Percentiles rank a stretch among this genome's conserved stretches.
Evolutionary conservation across 2,797 vertebrate species (phyloP).

Genomic region (Nannoperca obscura): DNA sequence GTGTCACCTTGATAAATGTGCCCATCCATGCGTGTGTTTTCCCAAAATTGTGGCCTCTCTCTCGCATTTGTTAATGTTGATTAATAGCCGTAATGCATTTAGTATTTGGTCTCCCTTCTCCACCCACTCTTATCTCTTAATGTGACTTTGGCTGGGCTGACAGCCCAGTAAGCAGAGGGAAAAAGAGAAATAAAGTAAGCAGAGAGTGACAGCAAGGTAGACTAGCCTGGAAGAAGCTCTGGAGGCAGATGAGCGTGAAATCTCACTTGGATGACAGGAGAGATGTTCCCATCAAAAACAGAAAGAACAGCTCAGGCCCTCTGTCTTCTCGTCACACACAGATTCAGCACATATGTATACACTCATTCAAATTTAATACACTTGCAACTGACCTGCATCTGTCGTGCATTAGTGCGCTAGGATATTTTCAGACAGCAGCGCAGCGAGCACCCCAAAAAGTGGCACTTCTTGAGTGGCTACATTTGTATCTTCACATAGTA

Average conservation of each 20-base stretch:
- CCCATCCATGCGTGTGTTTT: conserved; percentile 67
- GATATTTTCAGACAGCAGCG: conserved; percentile 23
- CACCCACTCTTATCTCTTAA: conserved; percentile 82
- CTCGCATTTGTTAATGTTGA: conserved; percentile 81
- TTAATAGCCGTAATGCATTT: conserved; percentile 83
- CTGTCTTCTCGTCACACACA: conserved; percentile 47
- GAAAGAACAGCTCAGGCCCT: conserved; percentile 52
- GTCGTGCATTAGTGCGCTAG: conserved; percentile 7
- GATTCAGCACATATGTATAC: conserved; percentile 20
- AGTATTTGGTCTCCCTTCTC: conserved; percentile 79
- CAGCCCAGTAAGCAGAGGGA: conserved; percentile 76
- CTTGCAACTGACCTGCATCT: conserved; percentile 28
- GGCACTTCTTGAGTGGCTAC: conserved; percentile 1
- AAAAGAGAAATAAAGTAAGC: conserved; percentile 70
- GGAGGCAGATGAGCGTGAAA: conserved; percentile 75
- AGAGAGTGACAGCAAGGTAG: conserved; percentile 61
- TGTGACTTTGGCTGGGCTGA: conserved; percentile 80
- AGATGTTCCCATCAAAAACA: conserved; percentile 71
- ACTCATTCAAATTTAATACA: conserved; percentile 40
- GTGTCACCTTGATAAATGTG: conserved; percentile 83
- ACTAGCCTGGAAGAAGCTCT: conserved; percentile 63
- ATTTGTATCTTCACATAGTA: background rate
- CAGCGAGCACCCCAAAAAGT: background rate
- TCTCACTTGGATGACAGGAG: conserved; percentile 70
- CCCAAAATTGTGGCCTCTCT: conserved; percentile 70